phyloP scores from a whole-genome alignment of 2,888 invertebrate species.

The Caenorhabditis drosophilae region DNA sequence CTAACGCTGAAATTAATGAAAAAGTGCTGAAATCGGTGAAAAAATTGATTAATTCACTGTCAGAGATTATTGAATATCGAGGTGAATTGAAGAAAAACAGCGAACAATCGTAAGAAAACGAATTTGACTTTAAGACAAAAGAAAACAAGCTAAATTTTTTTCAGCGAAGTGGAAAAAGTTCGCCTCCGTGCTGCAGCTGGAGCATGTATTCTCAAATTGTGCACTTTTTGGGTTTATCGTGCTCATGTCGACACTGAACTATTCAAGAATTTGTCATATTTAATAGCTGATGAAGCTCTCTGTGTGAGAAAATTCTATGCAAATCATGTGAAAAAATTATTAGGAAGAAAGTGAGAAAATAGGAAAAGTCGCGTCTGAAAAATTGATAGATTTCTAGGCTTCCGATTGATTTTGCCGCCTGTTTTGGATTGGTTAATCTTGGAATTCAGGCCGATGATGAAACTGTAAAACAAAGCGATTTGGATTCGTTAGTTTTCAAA shows the following conservation, averaged over 20 bases:
- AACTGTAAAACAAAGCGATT: too few species aligned
- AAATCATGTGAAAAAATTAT: slow-evolving; percentile 12
- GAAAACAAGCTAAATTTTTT: too few species aligned
- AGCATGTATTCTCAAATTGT: slow-evolving; percentile 30
- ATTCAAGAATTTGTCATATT: slow-evolving; percentile 15
- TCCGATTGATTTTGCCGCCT: slow-evolving; percentile 34
- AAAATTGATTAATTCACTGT: slow-evolving; percentile 22
- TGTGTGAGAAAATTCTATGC: slow-evolving; percentile 20
- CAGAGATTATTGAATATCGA: slow-evolving; percentile 18
- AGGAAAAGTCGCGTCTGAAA: neutral
- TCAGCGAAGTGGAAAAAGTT: slow-evolving; percentile 38
- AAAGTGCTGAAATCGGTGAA: neutral
- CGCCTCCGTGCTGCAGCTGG: slow-evolving; percentile 24
- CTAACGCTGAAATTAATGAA: neutral
- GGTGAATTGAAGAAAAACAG: slow-evolving; percentile 20
- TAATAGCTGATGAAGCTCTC: slow-evolving; percentile 20
- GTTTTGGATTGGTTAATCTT: slow-evolving; percentile 20
- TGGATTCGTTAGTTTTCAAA: too few species aligned
- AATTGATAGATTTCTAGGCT: neutral
- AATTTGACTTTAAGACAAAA: too few species aligned
- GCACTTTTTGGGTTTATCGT: slow-evolving; percentile 6
- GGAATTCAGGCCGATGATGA: slow-evolving; percentile 16
- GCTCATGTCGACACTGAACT: slow-evolving; percentile 12
- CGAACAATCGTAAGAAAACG: neutral
- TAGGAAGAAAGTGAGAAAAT: slow-evolving; percentile 7